Conservation (phyloP, 2,113 vertebrate genomes). For the Mirza zaza region DNA sequence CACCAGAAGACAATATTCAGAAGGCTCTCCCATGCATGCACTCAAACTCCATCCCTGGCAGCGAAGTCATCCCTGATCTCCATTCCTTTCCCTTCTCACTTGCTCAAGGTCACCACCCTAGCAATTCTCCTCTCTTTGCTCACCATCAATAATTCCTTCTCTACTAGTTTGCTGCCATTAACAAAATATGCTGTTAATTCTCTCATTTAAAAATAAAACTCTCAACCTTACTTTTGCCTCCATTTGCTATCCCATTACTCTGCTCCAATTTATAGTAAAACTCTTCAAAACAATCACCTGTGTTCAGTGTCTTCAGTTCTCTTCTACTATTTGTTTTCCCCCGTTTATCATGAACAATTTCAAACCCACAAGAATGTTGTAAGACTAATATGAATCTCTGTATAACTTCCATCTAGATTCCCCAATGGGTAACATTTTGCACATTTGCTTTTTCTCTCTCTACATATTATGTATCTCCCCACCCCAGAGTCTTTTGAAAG, state of each 20-base stretch:
- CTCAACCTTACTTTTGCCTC: background rate
- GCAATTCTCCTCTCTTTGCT: background rate
- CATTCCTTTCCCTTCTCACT: background rate
- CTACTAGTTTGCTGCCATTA: background rate
- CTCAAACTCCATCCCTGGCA: too few relatives aligned
- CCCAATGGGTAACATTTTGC: background rate
- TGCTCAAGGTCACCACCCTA: background rate
- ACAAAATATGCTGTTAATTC: background rate
- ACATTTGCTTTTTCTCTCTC: background rate
- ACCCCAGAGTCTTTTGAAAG: background rate
- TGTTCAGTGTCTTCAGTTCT: background rate
- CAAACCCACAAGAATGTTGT: background rate
- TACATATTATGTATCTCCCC: background rate
- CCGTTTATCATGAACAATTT: background rate
- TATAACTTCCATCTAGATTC: background rate
- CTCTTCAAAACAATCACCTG: background rate
- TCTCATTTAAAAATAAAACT: background rate
- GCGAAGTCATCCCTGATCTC: background rate
- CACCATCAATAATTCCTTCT: background rate
- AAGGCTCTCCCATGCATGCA: background rate
- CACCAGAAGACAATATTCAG: background rate
- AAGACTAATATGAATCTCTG: background rate
- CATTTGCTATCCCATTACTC: background rate
- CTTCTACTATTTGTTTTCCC: background rate
- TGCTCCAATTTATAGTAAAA: background rate